Conservation (phyloP, 2,797 vertebrate genomes). For the Ambastaia sidthimunki region DNA sequence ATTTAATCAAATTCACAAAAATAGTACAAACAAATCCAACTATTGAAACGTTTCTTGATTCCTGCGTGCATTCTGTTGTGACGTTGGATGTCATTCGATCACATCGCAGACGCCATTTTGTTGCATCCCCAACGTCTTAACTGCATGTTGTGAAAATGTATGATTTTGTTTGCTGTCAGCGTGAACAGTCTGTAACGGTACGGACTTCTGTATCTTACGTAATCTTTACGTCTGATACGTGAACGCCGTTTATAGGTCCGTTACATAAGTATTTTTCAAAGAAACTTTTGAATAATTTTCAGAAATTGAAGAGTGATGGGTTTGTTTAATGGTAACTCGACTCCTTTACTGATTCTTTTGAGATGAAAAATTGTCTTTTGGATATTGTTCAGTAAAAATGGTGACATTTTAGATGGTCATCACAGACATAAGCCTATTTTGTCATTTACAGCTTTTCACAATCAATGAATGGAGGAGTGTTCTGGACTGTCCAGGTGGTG, state of each 20-base stretch:
- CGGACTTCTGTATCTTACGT: no score
- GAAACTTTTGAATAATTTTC: no score
- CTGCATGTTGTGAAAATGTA: no score
- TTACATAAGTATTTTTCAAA: no score
- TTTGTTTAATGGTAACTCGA: not conserved
- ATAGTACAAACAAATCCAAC: no score
- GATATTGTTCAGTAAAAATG: not conserved
- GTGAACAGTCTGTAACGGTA: no score
- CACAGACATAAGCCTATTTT: not conserved
- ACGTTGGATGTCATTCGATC: not conserved
- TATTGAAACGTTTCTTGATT: no score
- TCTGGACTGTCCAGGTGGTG: not conserved
- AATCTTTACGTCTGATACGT: not conserved
- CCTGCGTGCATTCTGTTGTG: not conserved
- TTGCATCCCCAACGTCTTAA: no score
- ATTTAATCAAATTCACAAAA: no score
- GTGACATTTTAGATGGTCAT: not conserved
- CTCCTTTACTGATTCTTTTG: not conserved
- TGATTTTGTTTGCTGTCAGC: no score
- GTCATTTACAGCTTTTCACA: not conserved
- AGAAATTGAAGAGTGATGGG: not conserved
- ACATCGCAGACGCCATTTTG: no score
- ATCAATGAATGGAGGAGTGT: conserved; percentile 6
- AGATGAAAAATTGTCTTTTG: not conserved
- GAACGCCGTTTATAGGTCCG: not conserved